A percentile compares a stretch with the other conserved stretches of the same genome.
These are phyloP conservation scores for Calameuta filiformis DNA, from an alignment of 2,888 invertebrate species.

Conservation along the genomic window DNA sequence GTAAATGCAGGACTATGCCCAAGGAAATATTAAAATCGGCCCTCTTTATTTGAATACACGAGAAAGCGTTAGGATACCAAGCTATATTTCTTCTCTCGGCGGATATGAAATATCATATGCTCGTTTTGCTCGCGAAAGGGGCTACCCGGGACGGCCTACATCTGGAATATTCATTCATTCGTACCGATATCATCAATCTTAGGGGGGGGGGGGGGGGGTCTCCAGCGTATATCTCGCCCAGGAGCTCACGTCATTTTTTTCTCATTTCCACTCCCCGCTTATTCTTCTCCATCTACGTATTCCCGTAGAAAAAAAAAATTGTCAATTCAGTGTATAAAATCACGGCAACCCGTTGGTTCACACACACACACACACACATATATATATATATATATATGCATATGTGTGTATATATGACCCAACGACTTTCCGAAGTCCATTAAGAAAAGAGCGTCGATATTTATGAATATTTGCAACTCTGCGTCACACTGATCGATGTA, in stretches of 20 bases:
- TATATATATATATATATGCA: background rate
- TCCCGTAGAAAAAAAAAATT: background rate
- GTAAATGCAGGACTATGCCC: constrained; percentile 19
- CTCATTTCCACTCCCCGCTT: background rate
- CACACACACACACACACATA: no score
- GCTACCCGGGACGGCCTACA: constrained; percentile 19
- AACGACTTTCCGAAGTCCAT: background rate
- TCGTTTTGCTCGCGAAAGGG: constrained; percentile 16
- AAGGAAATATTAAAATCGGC: constrained; percentile 30
- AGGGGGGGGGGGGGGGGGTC: background rate
- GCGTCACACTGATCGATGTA: background rate
- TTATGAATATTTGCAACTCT: background rate
- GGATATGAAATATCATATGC: constrained; percentile 20
- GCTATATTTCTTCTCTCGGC: constrained; percentile 5
- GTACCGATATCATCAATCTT: background rate
- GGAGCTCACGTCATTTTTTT: background rate
- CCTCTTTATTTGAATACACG: constrained; percentile 23
- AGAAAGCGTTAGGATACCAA: constrained; percentile 15
- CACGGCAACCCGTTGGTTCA: background rate
- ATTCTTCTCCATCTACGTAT: background rate
- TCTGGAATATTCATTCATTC: constrained; percentile 18
- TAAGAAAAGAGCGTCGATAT: background rate
- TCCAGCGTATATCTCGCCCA: background rate
- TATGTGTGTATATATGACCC: background rate
- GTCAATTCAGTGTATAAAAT: background rate